Evolutionary conservation across 2,113 vertebrate species (phyloP).

Genomic region (Epinephelus lanceolatus): DNA sequence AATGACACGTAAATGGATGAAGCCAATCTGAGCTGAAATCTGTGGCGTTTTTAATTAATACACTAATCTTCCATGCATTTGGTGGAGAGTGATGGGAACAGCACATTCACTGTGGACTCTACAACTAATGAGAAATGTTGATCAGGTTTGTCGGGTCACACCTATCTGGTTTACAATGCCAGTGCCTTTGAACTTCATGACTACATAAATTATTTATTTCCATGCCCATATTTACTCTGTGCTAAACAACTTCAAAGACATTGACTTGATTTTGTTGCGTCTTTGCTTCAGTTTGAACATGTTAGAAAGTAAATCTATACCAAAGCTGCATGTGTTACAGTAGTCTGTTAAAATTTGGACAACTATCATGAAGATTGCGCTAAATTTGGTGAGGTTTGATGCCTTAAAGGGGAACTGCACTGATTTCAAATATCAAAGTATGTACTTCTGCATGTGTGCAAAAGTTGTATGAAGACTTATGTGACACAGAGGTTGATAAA

Average conservation of each 20-base stretch:
- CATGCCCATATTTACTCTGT: not conserved
- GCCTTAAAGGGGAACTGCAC: not conserved
- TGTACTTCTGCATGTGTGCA: too few relatives aligned
- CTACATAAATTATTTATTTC: not conserved
- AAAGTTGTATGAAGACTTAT: too few relatives aligned
- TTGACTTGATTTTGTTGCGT: not conserved
- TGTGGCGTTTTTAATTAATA: not conserved
- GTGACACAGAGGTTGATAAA: too few relatives aligned
- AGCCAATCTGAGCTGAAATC: not conserved
- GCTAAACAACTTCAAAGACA: not conserved
- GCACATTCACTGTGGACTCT: not conserved
- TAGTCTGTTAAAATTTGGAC: not conserved
- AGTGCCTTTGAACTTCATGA: not conserved
- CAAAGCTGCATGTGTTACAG: not conserved
- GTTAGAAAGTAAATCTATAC: too few relatives aligned
- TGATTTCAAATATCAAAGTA: not conserved
- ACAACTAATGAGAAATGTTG: not conserved
- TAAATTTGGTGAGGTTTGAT: not conserved
- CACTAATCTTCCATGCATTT: not conserved
- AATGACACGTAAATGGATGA: not conserved
- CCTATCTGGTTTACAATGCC: not conserved
- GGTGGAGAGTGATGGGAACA: not conserved
- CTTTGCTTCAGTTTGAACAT: not conserved
- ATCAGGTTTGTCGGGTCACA: conserved; percentile 1
- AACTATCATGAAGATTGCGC: not conserved